Percentiles rank a stretch among this genome's conserved stretches.
Conservation (phyloP, 2,113 vertebrate species). For the Myrmophylax atrothorax region DNA sequence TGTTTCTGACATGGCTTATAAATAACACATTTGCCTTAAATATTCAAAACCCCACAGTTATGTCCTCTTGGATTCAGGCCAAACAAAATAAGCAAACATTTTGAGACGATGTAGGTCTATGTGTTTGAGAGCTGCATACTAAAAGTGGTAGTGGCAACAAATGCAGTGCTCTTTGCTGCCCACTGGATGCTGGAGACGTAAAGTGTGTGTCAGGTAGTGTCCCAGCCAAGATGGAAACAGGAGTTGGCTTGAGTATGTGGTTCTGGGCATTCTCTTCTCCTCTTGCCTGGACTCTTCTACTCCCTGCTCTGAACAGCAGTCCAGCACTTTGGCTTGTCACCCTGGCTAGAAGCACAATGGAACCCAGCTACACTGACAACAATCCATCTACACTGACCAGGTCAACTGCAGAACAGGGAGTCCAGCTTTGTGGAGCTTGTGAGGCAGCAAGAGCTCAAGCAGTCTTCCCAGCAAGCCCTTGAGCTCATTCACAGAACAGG, state of each 20-base stretch:
- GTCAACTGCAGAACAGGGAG: rapidly evolving
- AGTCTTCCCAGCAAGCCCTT: not conserved
- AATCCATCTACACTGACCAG: not conserved
- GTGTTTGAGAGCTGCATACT: not conserved
- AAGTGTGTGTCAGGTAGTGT: not conserved
- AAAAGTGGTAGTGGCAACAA: not conserved
- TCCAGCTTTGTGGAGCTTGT: not conserved
- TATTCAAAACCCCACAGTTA: slow-evolving; percentile 66
- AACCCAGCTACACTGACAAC: not conserved
- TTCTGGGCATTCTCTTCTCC: not conserved
- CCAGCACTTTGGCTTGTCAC: not conserved
- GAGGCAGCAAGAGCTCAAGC: not conserved
- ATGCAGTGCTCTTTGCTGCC: not conserved
- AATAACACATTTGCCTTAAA: slow-evolving; percentile 62
- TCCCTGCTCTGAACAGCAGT: not conserved
- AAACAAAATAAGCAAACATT: slow-evolving; percentile 28
- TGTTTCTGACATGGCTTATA: slow-evolving; percentile 54
- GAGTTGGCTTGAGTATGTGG: not conserved
- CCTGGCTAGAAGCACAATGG: not conserved
- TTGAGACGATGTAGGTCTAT: not conserved
- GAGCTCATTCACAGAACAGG: not conserved
- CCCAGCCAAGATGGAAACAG: not conserved
- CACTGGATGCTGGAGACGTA: not conserved
- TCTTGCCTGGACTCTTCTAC: not conserved
- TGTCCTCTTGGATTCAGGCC: slow-evolving; percentile 48